Base-by-base conservation (phyloP, 2,113 vertebrate species). In the Triplophysa rosa region DNA sequence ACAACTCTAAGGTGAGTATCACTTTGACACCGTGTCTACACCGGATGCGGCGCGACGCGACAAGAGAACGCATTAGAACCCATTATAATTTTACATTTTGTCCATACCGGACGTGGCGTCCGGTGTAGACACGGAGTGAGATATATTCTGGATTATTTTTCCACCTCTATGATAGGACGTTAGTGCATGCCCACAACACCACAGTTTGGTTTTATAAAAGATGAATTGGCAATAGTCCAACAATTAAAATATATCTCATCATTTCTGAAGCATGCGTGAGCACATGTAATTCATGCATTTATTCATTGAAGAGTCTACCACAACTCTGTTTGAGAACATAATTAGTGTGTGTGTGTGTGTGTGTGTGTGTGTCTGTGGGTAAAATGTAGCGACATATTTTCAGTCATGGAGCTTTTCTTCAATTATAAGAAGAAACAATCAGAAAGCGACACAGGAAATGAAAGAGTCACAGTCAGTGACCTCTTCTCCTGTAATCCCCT, bases 381-480 rank as follows among this genome's bases (percentile, higher is more conserved):
- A 17, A 81, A 75, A 84, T 42, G 65, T 69, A 68, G 82, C 80
- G 87, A 47, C 84, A 88, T 61, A 83, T 83, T 84, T 83, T 74
- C 83, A 81, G 83, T 83, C 86, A 85, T 33, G 71, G 81, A 89
- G 88, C 83, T 89, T 89, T 90, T 74, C 75, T 83, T 40, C 85
- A 77, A 91, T 91, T 90, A 91, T 69, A 79, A 86, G 80, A 37
- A 86, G 83, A 85, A 86, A 86, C 85, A 90, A 81, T 82, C 71
- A 88, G 79, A 87, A 74, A 84, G 84, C 85, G 67, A 6, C 86
- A 88, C 88, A 90, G 90, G 91, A 92, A 91, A 91, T 91, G 75
- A 91, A 92, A 91, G 82, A 83, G 86, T 82, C 83, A 81, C 70
- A 80, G 82, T 75, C 80, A 82, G 83, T 88, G 84, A 84, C 85